Evolutionary conservation across 2,888 invertebrate genomes (phyloP), one percentile per base, ranked within the genome.

Genomic region (Drosophila gaucha): DNA sequence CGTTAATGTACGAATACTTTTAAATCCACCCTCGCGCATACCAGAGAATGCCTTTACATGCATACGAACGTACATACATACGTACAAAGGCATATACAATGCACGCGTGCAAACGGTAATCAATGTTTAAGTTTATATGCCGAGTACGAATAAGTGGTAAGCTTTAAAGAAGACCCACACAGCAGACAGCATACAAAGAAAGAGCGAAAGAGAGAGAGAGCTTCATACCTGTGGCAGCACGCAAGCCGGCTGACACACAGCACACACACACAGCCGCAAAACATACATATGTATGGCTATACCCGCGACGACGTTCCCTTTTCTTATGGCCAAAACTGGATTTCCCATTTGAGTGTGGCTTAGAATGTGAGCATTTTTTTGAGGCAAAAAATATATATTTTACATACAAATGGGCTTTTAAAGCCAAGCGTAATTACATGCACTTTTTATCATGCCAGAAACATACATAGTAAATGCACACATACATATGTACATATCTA

Each of bases 261-360:
- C 50, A 36, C 44, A 51, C 41, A 24, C 36, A 55, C 12, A 28
- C 35, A 33, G 10, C 38, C 44, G 30, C 12, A 76, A 26, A n/a
- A 33, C 33, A 50, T 22, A 30, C 14, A 20, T 18, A 12, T 18
- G 8, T 51, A 38, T 51, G 68, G 43, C 44, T 50, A 67, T 59
- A 54, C 59, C 67, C 67, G 67, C 43, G 31, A 33, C 78, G 82
- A 82, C 79, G 82, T 79, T 79, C 82, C 82, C 85, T 85, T 79
- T 75, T 77, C 80, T 79, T 87, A 82, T 85, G 79, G 79, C 88
- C 80, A 87, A 80, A 80, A 80, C 80, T 80, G 86, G 80, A 87
- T 87, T 80, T 86, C 75, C 75, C 75, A 80, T 65, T 74, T 59
- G 57, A 77, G 55, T 69, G 54, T 59, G 66, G 85, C 86, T 80